Evolutionary conservation across 2,797 vertebrate species (phyloP), one percentile per base, ranked within the genome.

Genomic region (Muscicapa comitata): DNA sequence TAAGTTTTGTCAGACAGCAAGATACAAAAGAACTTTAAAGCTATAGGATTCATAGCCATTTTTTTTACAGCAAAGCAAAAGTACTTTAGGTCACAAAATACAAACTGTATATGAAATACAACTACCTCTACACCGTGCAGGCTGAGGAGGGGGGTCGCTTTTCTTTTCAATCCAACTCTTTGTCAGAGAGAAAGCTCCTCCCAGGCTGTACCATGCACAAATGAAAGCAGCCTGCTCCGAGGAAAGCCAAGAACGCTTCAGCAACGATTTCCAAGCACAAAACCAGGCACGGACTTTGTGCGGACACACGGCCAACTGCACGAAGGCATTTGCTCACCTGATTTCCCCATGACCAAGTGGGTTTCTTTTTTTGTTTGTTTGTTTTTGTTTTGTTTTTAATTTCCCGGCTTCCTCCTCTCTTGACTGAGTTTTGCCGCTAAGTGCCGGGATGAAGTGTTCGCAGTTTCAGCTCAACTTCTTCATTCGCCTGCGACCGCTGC

Each of bases 291-390:
- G 2, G 70, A 53, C 66, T n/a, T 23, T 8, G 54, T 16, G 40
- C 43, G 18, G 65, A 65, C 4, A 42, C 31, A 13, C 67, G 76
- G 65, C 91, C 93, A 78, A 17, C 82, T 19, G 47, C 73, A 74
- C 6, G 0, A 57, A 86, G 58, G 80, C 72, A 18, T 92, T 81
- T 72, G 94, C 97, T 94, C 90, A 97, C 97, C 97, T 95, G 96
- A 97, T 89, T 96, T 97, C 48, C 97, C 97, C 97, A 97, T 97
- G 83, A 53, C 78, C 81, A 37, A 88, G 73, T 11, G 38, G 21
- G 6, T 38, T 61, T 75, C 8, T 42, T 26, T 33, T 7, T 7
- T 45, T 21, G 31, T 29, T 35, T 35, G 7, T 42, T 35, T 17
- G 43, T 38, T 33, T 45, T 28, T 62, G n/a, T 11, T 23, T 73